Conservation (phyloP, 2,113 vertebrate species). For the Sylvietta virens region DNA sequence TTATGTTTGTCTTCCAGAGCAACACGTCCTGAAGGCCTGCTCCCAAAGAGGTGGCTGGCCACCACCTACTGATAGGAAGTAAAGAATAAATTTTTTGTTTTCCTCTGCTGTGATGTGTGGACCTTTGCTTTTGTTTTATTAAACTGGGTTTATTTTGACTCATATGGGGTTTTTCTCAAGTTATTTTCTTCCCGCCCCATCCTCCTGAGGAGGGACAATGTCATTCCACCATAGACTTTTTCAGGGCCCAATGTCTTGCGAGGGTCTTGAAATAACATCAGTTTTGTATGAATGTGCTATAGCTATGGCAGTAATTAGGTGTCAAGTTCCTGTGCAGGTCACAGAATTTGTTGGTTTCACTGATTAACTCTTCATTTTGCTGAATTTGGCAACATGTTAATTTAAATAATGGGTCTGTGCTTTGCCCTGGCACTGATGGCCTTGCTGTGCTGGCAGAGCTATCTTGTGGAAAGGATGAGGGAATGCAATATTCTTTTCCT, state of each 20-base stretch:
- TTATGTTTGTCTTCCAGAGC: background rate
- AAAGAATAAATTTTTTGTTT: background rate
- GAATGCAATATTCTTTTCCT: background rate
- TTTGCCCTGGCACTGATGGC: background rate
- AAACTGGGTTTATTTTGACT: background rate
- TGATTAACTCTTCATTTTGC: background rate
- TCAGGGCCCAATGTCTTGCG: fast-evolving
- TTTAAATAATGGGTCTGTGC: background rate
- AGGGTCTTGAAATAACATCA: background rate
- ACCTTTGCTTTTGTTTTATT: background rate
- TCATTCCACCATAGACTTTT: background rate
- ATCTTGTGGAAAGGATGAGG: background rate
- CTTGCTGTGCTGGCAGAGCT: background rate
- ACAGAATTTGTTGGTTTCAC: background rate
- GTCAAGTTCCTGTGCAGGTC: background rate
- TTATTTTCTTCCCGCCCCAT: fast-evolving
- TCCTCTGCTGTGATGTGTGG: background rate
- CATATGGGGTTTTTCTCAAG: background rate
- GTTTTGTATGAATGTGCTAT: background rate
- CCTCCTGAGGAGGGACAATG: background rate
- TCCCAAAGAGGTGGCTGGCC: background rate
- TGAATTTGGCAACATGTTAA: background rate
- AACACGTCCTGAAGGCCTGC: background rate
- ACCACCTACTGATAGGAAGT: background rate
- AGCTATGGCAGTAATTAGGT: background rate